Percentiles rank a stretch among this genome's conserved stretches.
Evolutionary conservation across 1,140 invertebrate genomes (phyloP).

Genomic region (Saccostrea echinata): DNA sequence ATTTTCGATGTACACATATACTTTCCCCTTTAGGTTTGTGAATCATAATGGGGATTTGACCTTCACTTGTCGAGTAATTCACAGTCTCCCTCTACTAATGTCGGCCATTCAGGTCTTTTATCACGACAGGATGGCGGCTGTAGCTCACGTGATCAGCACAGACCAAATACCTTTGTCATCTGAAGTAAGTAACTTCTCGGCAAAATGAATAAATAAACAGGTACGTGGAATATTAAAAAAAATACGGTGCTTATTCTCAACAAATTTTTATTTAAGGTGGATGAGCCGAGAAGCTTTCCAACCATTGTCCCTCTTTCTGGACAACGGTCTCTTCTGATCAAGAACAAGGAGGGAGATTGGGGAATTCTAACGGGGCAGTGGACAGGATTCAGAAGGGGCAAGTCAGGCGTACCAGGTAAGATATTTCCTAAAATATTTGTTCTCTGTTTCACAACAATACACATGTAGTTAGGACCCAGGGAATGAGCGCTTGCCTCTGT

Average conservation of each 20-base stretch:
- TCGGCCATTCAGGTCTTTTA: constrained; percentile 78
- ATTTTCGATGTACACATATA: too few species aligned
- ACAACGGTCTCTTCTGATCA: constrained; percentile 70
- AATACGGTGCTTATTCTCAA: not conserved
- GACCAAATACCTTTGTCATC: constrained; percentile 73
- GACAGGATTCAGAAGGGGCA: constrained; percentile 65
- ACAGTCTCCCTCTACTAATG: constrained; percentile 76
- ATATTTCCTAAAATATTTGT: too few species aligned
- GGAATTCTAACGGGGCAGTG: constrained; percentile 68
- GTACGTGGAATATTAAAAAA: not conserved
- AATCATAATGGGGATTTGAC: constrained; percentile 73
- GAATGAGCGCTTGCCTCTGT: too few species aligned
- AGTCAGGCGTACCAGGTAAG: constrained; percentile 65
- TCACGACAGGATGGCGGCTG: constrained; percentile 75
- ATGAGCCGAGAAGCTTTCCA: constrained; percentile 49
- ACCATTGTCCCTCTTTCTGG: constrained; percentile 56
- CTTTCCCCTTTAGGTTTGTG: constrained; percentile 70
- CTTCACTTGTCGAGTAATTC: constrained; percentile 77
- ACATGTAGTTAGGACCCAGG: too few species aligned
- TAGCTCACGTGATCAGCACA: constrained; percentile 76
- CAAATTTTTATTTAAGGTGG: constrained; percentile 38
- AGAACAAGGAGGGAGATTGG: constrained; percentile 71
- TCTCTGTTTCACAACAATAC: too few species aligned
- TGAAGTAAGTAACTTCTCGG: constrained; percentile 26
- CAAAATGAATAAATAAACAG: not conserved